These are phyloP conservation scores for Xestia rhomboidea DNA, from an alignment of 2,888 invertebrate genomes.

Conservation along the genomic window DNA sequence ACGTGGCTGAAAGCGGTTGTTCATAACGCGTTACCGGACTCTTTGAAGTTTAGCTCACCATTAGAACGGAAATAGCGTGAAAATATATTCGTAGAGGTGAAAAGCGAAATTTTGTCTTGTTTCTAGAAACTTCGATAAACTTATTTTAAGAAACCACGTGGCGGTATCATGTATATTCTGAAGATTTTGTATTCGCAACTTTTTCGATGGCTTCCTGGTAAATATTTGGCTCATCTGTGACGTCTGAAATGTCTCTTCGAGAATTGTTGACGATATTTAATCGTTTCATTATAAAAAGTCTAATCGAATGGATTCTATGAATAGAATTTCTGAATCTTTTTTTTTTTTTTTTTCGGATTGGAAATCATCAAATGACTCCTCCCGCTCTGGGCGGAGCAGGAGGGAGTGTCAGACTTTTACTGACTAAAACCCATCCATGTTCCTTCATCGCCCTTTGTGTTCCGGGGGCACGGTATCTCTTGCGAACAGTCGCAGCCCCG, in stretches of 20 bases:
- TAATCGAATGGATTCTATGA: conserved; percentile 22
- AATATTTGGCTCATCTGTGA: conserved; percentile 59
- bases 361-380: too few species aligned
- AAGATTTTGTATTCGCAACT: conserved; percentile 41
- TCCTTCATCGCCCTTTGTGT: too few species aligned
- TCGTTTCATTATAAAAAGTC: conserved; percentile 27
- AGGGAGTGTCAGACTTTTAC: too few species aligned
- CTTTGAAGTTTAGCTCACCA: conserved; percentile 39
- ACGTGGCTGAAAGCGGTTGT: conserved; percentile 53
- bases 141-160: conserved; percentile 63
- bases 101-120: conserved; percentile 43
- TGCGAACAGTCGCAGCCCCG: too few species aligned
- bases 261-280: conserved; percentile 47
- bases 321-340: conserved; percentile 27
- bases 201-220: conserved; percentile 58
- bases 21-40: conserved; percentile 55
- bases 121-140: conserved; percentile 61
- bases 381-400: too few species aligned
- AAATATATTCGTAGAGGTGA: conserved; percentile 52
- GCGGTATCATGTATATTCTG: conserved; percentile 37
- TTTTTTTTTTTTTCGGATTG: too few species aligned
- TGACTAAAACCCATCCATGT: too few species aligned
- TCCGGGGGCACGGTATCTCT: too few species aligned
- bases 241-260: conserved; percentile 44
- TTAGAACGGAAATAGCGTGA: conserved; percentile 58